Percentiles rank a stretch among this genome's conserved stretches.
Conservation (phyloP, 1,140 invertebrate genomes). For the Orius insidiosus region DNA sequence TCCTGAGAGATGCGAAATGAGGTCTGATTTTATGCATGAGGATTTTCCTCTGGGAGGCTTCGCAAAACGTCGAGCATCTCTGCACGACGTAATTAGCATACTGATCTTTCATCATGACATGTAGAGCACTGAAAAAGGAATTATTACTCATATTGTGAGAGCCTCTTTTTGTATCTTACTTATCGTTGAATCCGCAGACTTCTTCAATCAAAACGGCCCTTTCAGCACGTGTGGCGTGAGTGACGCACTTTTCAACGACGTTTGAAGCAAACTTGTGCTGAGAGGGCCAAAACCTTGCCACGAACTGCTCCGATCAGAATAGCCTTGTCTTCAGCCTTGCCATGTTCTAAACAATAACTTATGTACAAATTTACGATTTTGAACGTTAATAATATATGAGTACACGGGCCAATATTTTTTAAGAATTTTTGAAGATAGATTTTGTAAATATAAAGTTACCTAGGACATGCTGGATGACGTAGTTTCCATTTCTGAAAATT, state of each 20-base stretch:
- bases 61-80: slow-evolving; percentile 99
- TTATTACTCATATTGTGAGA: background rate
- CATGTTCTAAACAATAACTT: slow-evolving; percentile 45
- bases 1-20: slow-evolving; percentile 85
- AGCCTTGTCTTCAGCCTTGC: slow-evolving; percentile 86
- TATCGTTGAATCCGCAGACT: slow-evolving; percentile 80
- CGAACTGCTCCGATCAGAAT: slow-evolving; percentile 81
- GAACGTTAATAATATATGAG: too few species aligned
- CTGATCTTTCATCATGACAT: slow-evolving; percentile 99
- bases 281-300: slow-evolving; percentile 85
- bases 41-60: slow-evolving; percentile 89
- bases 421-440: too few species aligned
- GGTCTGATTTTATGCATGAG: slow-evolving; percentile 97
- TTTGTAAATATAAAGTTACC: slow-evolving; percentile 30
- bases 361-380: background rate
- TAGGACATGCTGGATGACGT: slow-evolving; percentile 97
- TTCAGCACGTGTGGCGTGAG: slow-evolving; percentile 76
- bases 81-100: slow-evolving; percentile 99
- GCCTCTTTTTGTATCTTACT: too few species aligned
- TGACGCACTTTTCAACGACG: slow-evolving; percentile 91
- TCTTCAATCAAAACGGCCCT: slow-evolving; percentile 81
- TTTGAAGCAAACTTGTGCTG: slow-evolving; percentile 99
- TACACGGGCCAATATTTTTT: too few species aligned
- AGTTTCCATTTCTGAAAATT: slow-evolving; percentile 26
- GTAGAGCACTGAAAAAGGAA: slow-evolving; percentile 54